These are phyloP conservation scores for Prionailurus bengalensis DNA, from an alignment of 2,113 vertebrate genomes.

Conservation along the genomic window DNA sequence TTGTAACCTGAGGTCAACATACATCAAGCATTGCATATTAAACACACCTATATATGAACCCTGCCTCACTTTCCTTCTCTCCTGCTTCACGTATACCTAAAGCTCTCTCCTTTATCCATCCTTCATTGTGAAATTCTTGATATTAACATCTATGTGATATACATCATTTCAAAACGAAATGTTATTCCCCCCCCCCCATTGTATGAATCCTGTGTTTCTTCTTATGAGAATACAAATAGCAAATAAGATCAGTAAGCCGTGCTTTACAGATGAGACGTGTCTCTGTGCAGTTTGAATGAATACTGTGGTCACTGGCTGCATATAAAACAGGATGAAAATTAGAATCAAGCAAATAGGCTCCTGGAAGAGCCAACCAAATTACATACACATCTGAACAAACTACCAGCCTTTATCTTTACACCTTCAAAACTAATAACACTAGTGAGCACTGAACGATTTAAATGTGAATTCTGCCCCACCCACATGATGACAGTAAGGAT, in stretches of 20 bases:
- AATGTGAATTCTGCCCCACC: neutral
- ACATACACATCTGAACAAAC: conserved; percentile 48
- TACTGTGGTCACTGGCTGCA: conserved; percentile 34
- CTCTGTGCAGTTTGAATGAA: conserved; percentile 48
- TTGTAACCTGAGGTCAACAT: conserved; percentile 89
- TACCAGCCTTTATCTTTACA: neutral
- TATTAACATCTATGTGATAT: neutral
- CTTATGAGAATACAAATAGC: conserved; percentile 67
- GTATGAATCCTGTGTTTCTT: conserved; percentile 64
- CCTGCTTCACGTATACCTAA: conserved; percentile 17
- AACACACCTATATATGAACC: conserved; percentile 78
- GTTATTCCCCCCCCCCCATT: neutral
- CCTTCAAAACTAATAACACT: neutral
- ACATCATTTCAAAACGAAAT: conserved; percentile 37
- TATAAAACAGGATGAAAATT: conserved; percentile 37
- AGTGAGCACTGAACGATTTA: neutral
- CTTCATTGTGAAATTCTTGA: neutral
- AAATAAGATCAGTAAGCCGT: conserved; percentile 39
- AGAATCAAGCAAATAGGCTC: conserved; percentile 34
- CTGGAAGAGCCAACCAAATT: neutral
- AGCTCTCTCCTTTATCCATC: neutral
- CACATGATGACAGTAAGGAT: neutral
- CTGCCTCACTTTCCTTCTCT: conserved; percentile 46
- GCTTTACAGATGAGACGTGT: conserved; percentile 65
- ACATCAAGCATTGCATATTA: conserved; percentile 89